Evolutionary conservation across 2,797 vertebrate genomes (phyloP).

Genomic region (Acanthurus tractus): DNA sequence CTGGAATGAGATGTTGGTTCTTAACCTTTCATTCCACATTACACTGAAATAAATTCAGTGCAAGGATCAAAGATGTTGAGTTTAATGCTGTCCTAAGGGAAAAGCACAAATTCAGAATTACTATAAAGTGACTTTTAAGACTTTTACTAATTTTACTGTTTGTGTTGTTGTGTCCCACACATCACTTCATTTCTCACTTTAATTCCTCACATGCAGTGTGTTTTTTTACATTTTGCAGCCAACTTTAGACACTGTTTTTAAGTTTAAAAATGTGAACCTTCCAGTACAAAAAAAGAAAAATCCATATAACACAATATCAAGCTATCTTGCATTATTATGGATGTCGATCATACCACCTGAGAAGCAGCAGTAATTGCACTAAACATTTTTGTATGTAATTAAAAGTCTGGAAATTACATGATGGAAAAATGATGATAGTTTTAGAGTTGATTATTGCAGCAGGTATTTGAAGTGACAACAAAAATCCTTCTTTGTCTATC

Average conservation of each 20-base stretch:
- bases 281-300: too few species aligned
- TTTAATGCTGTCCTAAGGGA: neutral
- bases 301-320: too few species aligned
- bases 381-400: slow-evolving; percentile 26
- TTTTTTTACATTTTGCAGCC: neutral
- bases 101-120: neutral
- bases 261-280: neutral
- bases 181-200: neutral
- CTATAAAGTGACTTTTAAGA: neutral
- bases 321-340: neutral
- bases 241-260: neutral
- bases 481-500: neutral
- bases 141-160: neutral
- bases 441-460: slow-evolving; percentile 8
- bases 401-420: slow-evolving; percentile 19
- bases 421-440: slow-evolving; percentile 1
- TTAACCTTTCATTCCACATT: slow-evolving; percentile 2
- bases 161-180: too few species aligned
- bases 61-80: neutral
- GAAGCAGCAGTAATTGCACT: slow-evolving; percentile 16
- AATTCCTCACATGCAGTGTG: neutral
- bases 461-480: slow-evolving; percentile 19
- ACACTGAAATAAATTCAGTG: neutral
- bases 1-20: neutral
- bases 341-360: slow-evolving; percentile 3